Evolutionary conservation across 2,888 invertebrate species (phyloP).

Genomic region (Autographa pulchrina): DNA sequence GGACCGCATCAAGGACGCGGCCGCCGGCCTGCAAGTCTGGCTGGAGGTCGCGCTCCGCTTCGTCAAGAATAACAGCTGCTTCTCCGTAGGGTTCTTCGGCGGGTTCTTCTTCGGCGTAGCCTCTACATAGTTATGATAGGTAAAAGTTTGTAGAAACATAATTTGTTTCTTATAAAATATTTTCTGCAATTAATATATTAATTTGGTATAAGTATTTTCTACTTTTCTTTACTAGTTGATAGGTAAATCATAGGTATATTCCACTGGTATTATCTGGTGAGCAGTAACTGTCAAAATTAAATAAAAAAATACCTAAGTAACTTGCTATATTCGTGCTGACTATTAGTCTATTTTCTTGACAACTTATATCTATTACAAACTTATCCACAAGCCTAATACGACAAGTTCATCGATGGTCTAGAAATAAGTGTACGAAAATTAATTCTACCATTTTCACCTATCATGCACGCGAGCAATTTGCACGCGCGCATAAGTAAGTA

Average conservation of each 20-base stretch:
- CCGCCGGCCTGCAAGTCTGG: conserved; percentile 92
- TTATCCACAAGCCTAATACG: too few species aligned
- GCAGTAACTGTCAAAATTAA: too few species aligned
- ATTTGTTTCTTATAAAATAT: conserved; percentile 20
- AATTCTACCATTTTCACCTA: neutral
- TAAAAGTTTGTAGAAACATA: conserved; percentile 27
- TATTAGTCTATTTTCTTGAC: too few species aligned
- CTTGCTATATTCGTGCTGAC: too few species aligned
- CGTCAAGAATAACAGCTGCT: conserved; percentile 91
- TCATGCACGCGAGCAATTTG: too few species aligned
- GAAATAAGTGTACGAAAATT: too few species aligned
- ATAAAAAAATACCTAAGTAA: too few species aligned
- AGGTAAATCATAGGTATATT: neutral
- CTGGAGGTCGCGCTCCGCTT: conserved; percentile 92
- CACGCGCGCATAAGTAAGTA: neutral
- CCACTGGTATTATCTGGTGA: too few species aligned
- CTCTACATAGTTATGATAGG: conserved; percentile 79
- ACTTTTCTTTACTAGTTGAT: neutral
- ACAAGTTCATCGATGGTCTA: too few species aligned
- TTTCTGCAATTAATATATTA: conserved; percentile 9
- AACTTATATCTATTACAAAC: too few species aligned
- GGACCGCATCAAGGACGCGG: conserved; percentile 93
- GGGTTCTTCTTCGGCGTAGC: conserved; percentile 96
- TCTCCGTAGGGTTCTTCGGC: conserved; percentile 94
- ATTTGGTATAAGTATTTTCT: neutral